Evolutionary conservation across 2,797 vertebrate genomes (phyloP).

Genomic region (Sebastes matsubarae): DNA sequence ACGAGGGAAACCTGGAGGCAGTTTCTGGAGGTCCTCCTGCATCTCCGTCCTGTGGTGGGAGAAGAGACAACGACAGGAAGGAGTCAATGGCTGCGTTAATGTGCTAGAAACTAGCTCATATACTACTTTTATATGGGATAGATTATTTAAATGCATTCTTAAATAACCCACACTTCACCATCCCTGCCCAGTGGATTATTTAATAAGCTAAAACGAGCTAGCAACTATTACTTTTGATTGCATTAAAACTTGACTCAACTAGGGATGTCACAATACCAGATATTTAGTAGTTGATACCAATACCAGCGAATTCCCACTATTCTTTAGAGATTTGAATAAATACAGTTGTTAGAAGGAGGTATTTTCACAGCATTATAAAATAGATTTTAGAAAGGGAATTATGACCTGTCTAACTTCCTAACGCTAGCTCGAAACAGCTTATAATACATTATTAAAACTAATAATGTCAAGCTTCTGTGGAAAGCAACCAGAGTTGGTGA

Average conservation of each 20-base stretch:
- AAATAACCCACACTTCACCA: not conserved
- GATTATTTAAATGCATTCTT: not conserved
- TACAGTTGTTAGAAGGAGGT: too few species aligned
- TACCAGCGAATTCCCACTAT: too few species aligned
- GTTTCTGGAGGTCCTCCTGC: slow-evolving; percentile 94
- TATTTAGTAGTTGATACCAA: too few species aligned
- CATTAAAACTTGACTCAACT: not conserved
- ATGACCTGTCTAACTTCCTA: too few species aligned
- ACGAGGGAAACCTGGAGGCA: slow-evolving; percentile 92
- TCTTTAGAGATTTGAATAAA: too few species aligned
- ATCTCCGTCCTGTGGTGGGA: slow-evolving; percentile 88
- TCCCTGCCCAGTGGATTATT: not conserved
- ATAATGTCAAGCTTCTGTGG: too few species aligned
- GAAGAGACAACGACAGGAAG: not conserved
- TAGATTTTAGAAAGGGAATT: too few species aligned
- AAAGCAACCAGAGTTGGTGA: too few species aligned
- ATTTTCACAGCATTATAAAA: too few species aligned
- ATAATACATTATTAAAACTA: too few species aligned
- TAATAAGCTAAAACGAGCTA: not conserved
- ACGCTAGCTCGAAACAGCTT: too few species aligned
- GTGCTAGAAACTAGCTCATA: not conserved
- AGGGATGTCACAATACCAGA: too few species aligned
- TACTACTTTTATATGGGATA: not conserved
- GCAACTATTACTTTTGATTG: not conserved
- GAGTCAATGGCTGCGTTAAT: not conserved